phyloP scores from a whole-genome alignment of 2,113 vertebrate species.

The Anser cygnoides region DNA sequence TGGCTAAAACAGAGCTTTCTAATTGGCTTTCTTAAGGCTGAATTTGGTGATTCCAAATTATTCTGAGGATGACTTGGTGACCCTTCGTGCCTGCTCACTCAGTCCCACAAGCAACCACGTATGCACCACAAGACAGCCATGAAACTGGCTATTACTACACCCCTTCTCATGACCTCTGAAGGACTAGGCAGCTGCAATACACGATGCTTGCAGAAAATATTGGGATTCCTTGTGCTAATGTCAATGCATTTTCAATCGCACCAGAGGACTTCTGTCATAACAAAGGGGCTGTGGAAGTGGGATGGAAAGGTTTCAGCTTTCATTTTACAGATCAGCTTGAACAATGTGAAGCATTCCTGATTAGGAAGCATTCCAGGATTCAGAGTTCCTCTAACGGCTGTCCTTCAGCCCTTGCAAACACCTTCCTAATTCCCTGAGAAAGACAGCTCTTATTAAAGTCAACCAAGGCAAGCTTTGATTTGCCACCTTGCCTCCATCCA shows the following conservation, averaged over 20 bases:
- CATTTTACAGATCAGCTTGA: neutral
- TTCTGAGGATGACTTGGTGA: neutral
- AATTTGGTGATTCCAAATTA: neutral
- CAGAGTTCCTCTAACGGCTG: neutral
- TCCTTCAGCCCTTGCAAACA: neutral
- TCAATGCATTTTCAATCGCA: neutral
- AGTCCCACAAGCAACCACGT: neutral
- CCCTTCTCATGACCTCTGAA: neutral
- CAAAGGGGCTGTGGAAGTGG: neutral
- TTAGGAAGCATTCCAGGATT: neutral
- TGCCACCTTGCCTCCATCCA: neutral
- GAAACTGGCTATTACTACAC: neutral
- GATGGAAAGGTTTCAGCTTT: neutral
- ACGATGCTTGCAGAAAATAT: neutral
- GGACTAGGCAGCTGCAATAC: neutral
- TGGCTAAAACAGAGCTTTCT: neutral
- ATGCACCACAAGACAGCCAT: neutral
- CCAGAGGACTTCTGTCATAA: neutral
- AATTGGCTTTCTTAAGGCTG: neutral
- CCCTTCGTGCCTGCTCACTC: rapidly evolving
- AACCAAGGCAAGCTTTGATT: neutral
- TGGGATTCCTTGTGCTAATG: neutral
- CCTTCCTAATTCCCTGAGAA: neutral
- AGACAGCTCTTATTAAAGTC: neutral
- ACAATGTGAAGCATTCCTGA: neutral